Conservation (phyloP, 2,888 invertebrate genomes). For the Caenorhabditis plicata region DNA sequence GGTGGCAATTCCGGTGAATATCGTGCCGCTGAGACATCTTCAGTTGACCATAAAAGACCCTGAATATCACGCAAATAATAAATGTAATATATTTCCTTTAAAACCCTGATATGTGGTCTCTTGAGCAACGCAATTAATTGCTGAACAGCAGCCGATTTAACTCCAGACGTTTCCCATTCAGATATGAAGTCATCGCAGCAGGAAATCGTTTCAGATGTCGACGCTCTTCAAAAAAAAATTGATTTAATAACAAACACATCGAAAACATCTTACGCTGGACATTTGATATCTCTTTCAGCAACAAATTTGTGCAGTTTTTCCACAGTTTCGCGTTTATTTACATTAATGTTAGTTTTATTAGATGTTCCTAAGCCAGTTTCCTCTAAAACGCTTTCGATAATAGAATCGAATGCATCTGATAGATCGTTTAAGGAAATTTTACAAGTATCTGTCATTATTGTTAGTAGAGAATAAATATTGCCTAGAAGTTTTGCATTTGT, state of each 20-base stretch:
- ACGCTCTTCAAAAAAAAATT: background rate
- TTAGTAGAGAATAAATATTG: too few species aligned
- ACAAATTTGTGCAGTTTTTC: too few species aligned
- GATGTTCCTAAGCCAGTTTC: conserved; percentile 18
- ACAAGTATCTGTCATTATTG: too few species aligned
- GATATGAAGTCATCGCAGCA: conserved; percentile 40
- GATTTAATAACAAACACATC: background rate
- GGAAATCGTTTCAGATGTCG: conserved; percentile 15
- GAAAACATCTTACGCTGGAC: conserved; percentile 11
- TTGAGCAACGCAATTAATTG: conserved; percentile 37
- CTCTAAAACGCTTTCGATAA: conserved; percentile 34
- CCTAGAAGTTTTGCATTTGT: too few species aligned
- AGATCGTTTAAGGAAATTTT: too few species aligned
- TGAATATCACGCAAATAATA: too few species aligned
- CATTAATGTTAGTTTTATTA: conserved; percentile 6
- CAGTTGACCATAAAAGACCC: conserved; percentile 40
- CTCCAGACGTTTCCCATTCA: conserved; percentile 36
- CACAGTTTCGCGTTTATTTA: too few species aligned
- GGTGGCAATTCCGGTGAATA: conserved; percentile 47
- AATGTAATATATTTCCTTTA: too few species aligned
- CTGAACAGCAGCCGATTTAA: conserved; percentile 41
- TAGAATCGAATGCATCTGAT: conserved; percentile 26
- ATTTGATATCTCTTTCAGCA: background rate
- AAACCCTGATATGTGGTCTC: conserved; percentile 37
- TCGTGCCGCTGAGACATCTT: conserved; percentile 42